Conservation (phyloP, 37 sponge, comb jelly and placozoan species). For the Haliclona indistincta region DNA sequence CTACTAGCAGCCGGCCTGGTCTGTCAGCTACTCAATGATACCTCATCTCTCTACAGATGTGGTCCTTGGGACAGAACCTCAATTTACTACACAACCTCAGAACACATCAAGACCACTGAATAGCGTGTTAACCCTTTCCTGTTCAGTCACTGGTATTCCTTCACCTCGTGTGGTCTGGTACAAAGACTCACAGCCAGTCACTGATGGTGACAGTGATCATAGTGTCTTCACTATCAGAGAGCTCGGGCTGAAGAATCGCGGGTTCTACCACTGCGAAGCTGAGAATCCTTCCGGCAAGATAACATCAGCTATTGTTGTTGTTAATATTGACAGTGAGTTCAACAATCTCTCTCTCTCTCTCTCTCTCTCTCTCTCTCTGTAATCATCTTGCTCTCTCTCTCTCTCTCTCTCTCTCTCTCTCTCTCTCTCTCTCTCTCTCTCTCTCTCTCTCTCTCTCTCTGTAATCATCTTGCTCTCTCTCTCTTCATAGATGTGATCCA, state of each 20-base stretch:
- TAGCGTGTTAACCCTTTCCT: neutral
- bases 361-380: too few relatives aligned
- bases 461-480: too few relatives aligned
- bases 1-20: too few relatives aligned
- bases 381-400: too few relatives aligned
- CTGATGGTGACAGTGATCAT: neutral
- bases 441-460: too few relatives aligned
- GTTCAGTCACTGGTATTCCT: neutral
- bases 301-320: neutral
- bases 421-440: too few relatives aligned
- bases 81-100: neutral
- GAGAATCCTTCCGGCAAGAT: neutral
- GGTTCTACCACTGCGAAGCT: conserved; percentile 7
- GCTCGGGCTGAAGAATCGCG: neutral
- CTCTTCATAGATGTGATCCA: too few relatives aligned
- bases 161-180: neutral
- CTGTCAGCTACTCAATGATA: neutral
- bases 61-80: neutral
- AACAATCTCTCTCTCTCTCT: too few relatives aligned
- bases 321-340: conserved; percentile 2
- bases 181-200: neutral
- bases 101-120: neutral
- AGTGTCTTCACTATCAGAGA: neutral
- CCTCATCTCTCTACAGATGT: neutral
- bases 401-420: too few relatives aligned